Percentiles rank a stretch among this genome's conserved stretches.
Evolutionary conservation across 2,888 invertebrate genomes (phyloP).

Genomic region (Palloptera scutellata): DNA sequence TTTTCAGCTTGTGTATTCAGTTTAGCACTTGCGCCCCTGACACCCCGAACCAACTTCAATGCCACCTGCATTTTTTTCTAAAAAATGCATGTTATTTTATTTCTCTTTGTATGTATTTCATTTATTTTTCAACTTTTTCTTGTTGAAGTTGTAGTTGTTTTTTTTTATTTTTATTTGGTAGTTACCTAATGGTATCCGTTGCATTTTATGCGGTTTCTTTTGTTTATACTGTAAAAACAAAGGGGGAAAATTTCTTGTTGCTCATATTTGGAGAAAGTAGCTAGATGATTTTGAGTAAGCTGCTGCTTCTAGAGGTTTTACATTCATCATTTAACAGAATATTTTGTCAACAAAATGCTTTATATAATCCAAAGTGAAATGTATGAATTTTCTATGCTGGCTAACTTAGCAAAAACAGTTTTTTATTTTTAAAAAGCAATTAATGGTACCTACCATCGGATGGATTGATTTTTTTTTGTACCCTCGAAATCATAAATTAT

Average conservation of each 20-base stretch:
- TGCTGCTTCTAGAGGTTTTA: too few species aligned
- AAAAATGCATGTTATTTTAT: background rate
- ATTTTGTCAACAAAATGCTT: too few species aligned
- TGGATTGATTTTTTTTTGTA: too few species aligned
- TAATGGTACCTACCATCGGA: too few species aligned
- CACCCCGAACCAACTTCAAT: background rate
- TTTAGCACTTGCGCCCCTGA: background rate
- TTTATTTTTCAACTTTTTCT: background rate
- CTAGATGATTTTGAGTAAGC: background rate
- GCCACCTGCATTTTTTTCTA: too few species aligned
- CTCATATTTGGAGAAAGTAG: background rate
- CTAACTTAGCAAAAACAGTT: too few species aligned
- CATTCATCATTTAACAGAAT: too few species aligned
- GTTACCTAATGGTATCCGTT: constrained; percentile 18
- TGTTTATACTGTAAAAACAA: background rate
- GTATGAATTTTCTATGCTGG: too few species aligned
- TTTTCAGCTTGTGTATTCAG: constrained; percentile 8
- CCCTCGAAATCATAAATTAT: too few species aligned
- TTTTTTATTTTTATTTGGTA: background rate
- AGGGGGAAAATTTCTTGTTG: background rate
- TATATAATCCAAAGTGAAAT: too few species aligned
- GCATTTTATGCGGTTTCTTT: background rate
- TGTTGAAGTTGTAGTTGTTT: background rate
- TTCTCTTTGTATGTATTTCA: background rate
- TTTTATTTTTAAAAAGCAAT: too few species aligned